Evolutionary conservation across 2,113 vertebrate genomes (phyloP), one percentile per base, ranked within the genome.

Genomic region (Oenanthe oenanthe): DNA sequence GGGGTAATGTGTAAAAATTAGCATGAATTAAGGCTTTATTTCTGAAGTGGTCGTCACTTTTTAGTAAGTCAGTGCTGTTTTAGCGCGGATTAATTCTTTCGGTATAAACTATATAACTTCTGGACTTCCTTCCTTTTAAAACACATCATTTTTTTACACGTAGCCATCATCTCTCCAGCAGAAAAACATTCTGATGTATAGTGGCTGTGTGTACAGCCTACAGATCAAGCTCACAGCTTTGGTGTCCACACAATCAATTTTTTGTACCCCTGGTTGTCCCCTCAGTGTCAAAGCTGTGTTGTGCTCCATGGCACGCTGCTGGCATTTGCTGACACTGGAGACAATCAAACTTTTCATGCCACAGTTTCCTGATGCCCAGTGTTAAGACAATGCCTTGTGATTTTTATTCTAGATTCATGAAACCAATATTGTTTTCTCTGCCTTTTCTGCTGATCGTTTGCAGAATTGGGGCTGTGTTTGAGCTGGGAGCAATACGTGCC

Each of bases 271-370:
- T 38, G 53, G 1, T 17, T 53, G 51, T 75, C 58, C 92, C 58
- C 70, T 20, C 8, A 0, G 40, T 85, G 61, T 87, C 88, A 95
- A 68, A 63, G 84, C 87, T 20, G 72, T 6, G 4, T 31, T 95
- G 74, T 96, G 42, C 67, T 85, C 70, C 5, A 1, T 11, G 89
- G 68, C 74, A 85, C 50, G 14, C 7, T 21, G 65, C 70, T 85
- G 90, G 42, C 91, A 48, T 88, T 80, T 70, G 29, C 72, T 53
- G 75, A 17, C 21, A 0, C 1, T 4, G 36, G 72, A 18, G 40
- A 92, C 89, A 95, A 94, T 93, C 43, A 48, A 74, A 88, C 71
- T 89, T 88, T 95, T 97, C 92, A 94, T 14, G 0, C 91, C 12
- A 34, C 19, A 1, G 31, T 62, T 91, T 95, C 93, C 89, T 85